These are phyloP conservation scores for Zele albiditarsus DNA, from an alignment of 2,888 invertebrate genomes.

Conservation along the genomic window DNA sequence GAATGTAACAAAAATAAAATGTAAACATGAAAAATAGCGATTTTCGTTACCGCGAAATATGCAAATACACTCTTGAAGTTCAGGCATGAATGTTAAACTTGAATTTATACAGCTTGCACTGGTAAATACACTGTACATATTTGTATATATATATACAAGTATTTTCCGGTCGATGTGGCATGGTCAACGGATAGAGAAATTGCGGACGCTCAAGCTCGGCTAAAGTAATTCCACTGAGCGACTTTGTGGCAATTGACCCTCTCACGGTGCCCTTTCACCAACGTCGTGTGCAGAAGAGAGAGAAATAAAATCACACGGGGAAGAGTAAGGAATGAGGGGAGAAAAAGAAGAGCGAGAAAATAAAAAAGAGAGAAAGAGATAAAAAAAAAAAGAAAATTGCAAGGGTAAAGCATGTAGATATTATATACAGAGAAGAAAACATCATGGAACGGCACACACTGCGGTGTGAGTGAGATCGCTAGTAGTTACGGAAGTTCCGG, in stretches of 20 bases:
- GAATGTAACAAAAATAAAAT: too few species aligned
- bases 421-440: slow-evolving; percentile 1
- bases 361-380: neutral
- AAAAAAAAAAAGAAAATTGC: neutral
- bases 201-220: slow-evolving; percentile 11
- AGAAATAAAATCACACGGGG: slow-evolving; percentile 3
- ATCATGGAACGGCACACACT: slow-evolving; percentile 21
- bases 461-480: slow-evolving; percentile 1
- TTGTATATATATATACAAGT: neutral
- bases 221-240: slow-evolving; percentile 42
- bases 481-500: slow-evolving; percentile 53
- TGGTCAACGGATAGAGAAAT: slow-evolving; percentile 29
- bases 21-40: too few species aligned
- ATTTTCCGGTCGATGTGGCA: slow-evolving; percentile 5
- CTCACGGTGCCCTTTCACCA: slow-evolving; percentile 11
- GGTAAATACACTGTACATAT: slow-evolving; percentile 1
- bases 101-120: neutral
- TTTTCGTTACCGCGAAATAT: too few species aligned
- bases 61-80: too few species aligned
- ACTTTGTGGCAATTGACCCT: slow-evolving; percentile 43
- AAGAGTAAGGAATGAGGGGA: slow-evolving; percentile 6
- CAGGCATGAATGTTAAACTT: neutral
- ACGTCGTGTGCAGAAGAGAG: slow-evolving; percentile 24
- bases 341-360: neutral
- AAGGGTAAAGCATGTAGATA: neutral